Percentiles rank a stretch among this genome's conserved stretches.
Evolutionary conservation across 2,888 invertebrate species (phyloP).

Genomic region (Leistus spinibarbis): DNA sequence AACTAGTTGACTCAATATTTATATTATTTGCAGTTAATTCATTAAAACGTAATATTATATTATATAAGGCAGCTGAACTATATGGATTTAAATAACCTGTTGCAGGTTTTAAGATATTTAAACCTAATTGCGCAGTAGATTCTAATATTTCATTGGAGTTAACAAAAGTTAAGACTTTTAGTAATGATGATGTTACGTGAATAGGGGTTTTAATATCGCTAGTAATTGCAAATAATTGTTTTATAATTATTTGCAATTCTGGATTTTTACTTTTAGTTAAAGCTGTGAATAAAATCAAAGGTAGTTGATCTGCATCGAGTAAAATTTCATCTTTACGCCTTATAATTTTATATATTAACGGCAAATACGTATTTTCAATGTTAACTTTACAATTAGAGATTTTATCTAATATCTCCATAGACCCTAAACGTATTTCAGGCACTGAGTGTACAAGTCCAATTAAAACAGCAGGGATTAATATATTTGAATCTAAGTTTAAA

Average conservation of each 20-base stretch:
- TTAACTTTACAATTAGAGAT: slow-evolving; percentile 50
- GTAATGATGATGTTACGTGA: slow-evolving; percentile 55
- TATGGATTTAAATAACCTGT: slow-evolving; percentile 40
- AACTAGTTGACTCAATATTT: slow-evolving; percentile 55
- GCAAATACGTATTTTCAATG: slow-evolving; percentile 56
- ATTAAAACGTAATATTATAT: slow-evolving; percentile 48
- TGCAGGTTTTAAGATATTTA: slow-evolving; percentile 45
- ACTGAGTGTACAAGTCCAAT: slow-evolving; percentile 65
- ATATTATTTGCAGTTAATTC: slow-evolving; percentile 45
- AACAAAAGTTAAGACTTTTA: slow-evolving; percentile 51
- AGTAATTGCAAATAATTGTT: slow-evolving; percentile 50
- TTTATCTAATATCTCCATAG: slow-evolving; percentile 61
- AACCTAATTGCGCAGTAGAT: slow-evolving; percentile 45
- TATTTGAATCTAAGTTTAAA: slow-evolving; percentile 57
- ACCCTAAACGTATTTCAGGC: slow-evolving; percentile 61
- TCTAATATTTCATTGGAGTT: slow-evolving; percentile 48
- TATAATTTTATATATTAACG: slow-evolving; percentile 60
- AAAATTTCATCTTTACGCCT: slow-evolving; percentile 64
- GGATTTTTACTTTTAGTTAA: slow-evolving; percentile 58
- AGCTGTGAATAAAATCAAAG: slow-evolving; percentile 66
- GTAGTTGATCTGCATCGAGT: slow-evolving; percentile 70
- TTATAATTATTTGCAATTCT: slow-evolving; percentile 50
- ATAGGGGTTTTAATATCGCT: slow-evolving; percentile 56
- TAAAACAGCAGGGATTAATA: slow-evolving; percentile 61
- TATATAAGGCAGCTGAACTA: slow-evolving; percentile 47